Evolutionary conservation across 2,797 vertebrate genomes (phyloP).

Genomic region (Microctenopoma stevenorrisi): DNA sequence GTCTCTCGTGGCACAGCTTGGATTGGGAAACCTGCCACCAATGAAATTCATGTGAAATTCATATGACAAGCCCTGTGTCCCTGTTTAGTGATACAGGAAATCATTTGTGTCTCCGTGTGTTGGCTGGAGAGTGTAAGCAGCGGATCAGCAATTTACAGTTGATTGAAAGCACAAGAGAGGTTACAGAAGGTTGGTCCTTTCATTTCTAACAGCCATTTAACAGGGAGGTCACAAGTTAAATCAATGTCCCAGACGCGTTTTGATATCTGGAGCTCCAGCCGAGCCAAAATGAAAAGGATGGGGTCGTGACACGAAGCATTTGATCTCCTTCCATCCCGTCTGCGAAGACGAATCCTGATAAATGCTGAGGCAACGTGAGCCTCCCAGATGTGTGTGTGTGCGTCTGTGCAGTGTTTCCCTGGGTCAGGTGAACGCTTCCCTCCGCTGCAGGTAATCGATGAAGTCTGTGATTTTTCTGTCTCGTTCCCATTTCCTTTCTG

Average conservation of each 20-base stretch:
- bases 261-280: constrained; percentile 68
- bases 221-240: constrained; percentile 69
- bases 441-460: constrained; percentile 62
- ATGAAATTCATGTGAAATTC: constrained; percentile 12
- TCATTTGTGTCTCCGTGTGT: not conserved
- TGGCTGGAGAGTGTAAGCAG: constrained; percentile 1
- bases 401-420: constrained; percentile 42
- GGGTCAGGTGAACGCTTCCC: constrained; percentile 58
- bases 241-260: constrained; percentile 67
- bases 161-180: constrained; percentile 48
- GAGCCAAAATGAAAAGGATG: constrained; percentile 70
- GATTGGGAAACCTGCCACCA: constrained; percentile 22
- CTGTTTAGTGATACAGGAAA: not conserved
- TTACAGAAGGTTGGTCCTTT: constrained; percentile 55
- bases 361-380: constrained; percentile 57
- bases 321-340: constrained; percentile 67
- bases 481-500: not conserved
- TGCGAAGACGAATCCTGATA: constrained; percentile 57
- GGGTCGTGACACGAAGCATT: constrained; percentile 68
- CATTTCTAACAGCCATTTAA: constrained; percentile 64
- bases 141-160: constrained; percentile 40
- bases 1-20: constrained; percentile 17
- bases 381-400: constrained; percentile 8
- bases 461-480: constrained; percentile 48
- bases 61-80: constrained; percentile 1